Evolutionary conservation across 35 echinoderm and acorn worm species (phyloP).

Genomic region (Stichopus chloronotus): DNA sequence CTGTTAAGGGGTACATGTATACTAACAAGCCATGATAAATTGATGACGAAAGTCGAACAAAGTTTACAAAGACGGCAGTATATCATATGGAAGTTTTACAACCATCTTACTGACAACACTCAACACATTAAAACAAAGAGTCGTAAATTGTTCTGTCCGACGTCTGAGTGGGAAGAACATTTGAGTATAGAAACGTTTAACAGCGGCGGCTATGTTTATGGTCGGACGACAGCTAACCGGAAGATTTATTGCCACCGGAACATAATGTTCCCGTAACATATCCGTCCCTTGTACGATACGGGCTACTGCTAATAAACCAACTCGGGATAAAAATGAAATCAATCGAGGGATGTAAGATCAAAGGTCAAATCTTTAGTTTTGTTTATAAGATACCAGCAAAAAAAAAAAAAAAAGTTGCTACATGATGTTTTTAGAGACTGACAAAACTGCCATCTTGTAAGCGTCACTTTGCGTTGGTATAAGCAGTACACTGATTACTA

Average conservation of each 20-base stretch:
- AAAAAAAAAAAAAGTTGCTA: not conserved
- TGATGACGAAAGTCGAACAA: slow-evolving; percentile 46
- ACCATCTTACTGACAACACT: slow-evolving; percentile 47
- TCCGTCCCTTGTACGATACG: slow-evolving; percentile 18
- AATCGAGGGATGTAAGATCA: slow-evolving; percentile 4
- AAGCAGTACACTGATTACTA: too few species aligned
- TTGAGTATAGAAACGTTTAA: slow-evolving; percentile 32
- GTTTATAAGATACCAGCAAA: not conserved
- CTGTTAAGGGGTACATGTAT: slow-evolving; percentile 22
- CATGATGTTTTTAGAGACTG: slow-evolving; percentile 22
- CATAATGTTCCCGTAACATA: slow-evolving; percentile 31
- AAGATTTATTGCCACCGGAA: slow-evolving; percentile 42
- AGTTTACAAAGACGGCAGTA: slow-evolving; percentile 44
- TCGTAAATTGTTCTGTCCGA: slow-evolving; percentile 50
- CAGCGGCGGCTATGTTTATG: slow-evolving; percentile 38
- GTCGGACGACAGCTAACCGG: slow-evolving; percentile 3
- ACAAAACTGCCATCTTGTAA: not conserved
- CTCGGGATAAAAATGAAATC: slow-evolving; percentile 36
- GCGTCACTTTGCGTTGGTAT: too few species aligned
- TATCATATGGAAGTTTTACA: slow-evolving; percentile 46
- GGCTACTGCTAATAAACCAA: slow-evolving; percentile 55
- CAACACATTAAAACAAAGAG: slow-evolving; percentile 55
- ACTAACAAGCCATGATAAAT: slow-evolving; percentile 53
- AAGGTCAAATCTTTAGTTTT: slow-evolving; percentile 21
- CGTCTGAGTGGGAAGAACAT: slow-evolving; percentile 46